These are phyloP conservation scores for Gymnothorax javanicus DNA, from an alignment of 2,797 vertebrate species.

Conservation along the genomic window DNA sequence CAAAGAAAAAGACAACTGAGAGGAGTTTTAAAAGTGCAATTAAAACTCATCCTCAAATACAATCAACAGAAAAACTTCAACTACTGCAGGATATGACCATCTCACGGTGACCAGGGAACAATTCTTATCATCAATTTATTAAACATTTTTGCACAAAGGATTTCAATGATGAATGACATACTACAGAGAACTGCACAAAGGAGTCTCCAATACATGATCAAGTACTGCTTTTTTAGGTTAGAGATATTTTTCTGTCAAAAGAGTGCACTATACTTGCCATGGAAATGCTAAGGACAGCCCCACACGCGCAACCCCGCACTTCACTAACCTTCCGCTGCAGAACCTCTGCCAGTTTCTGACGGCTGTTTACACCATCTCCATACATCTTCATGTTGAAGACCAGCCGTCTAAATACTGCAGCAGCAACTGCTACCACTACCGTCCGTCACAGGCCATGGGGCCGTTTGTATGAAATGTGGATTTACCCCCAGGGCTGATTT, in stretches of 20 bases:
- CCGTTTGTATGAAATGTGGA: conserved; percentile 55
- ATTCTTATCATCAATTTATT: too few relatives aligned
- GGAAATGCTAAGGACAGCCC: not conserved
- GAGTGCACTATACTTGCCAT: not conserved
- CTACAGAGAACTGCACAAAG: too few relatives aligned
- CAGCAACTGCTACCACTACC: not conserved
- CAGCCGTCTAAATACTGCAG: conserved; percentile 15
- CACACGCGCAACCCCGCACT: not conserved
- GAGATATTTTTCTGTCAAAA: not conserved
- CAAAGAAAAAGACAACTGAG: too few relatives aligned
- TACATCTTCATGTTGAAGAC: conserved; percentile 59
- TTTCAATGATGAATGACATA: too few relatives aligned
- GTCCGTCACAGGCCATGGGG: conserved; percentile 40
- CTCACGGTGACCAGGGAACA: too few relatives aligned
- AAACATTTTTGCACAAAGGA: too few relatives aligned
- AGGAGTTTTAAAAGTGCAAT: too few relatives aligned
- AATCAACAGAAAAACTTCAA: too few relatives aligned
- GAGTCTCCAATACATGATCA: too few relatives aligned
- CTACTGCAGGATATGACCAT: too few relatives aligned
- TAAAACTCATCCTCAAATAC: too few relatives aligned
- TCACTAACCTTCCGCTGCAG: conserved; percentile 64
- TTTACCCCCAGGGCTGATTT: conserved; percentile 66
- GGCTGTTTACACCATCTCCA: conserved; percentile 28
- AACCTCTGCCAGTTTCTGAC: conserved; percentile 54
- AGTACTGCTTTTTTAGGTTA: too few relatives aligned